These are phyloP conservation scores for Ectemnius continuus DNA, from an alignment of 2,888 invertebrate genomes.

Conservation along the genomic window DNA sequence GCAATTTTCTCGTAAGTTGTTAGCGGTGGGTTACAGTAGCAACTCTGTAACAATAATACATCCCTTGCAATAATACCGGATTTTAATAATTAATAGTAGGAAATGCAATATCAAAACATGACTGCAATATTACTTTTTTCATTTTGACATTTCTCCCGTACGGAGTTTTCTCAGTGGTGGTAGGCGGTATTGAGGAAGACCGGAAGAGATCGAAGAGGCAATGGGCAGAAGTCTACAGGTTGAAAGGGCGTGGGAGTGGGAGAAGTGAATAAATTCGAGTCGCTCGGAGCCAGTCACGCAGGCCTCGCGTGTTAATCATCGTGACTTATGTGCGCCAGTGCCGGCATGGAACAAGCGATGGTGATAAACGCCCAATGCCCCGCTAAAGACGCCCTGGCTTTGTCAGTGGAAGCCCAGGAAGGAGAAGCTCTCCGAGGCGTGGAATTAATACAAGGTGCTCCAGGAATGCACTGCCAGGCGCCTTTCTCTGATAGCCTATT, in stretches of 20 bases:
- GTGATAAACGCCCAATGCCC: constrained; percentile 63
- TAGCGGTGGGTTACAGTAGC: no score
- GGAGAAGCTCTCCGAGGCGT: constrained; percentile 51
- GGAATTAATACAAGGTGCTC: constrained; percentile 66
- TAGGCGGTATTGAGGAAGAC: background rate
- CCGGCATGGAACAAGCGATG: constrained; percentile 59
- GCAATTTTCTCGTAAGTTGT: no score
- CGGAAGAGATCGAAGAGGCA: background rate
- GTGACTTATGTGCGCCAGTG: constrained; percentile 69
- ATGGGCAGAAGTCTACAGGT: constrained; percentile 30
- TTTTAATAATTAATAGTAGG: no score
- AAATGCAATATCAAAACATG: no score
- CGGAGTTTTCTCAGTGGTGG: no score
- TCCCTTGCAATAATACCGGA: no score
- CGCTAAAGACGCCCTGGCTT: constrained; percentile 26
- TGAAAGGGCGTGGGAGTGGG: constrained; percentile 34
- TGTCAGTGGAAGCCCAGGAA: constrained; percentile 27
- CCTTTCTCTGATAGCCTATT: no score
- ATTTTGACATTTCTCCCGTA: no score
- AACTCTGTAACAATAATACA: no score
- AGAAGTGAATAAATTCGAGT: constrained; percentile 67
- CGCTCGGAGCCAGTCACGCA: constrained; percentile 70
- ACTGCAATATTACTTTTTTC: no score
- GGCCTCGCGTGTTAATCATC: constrained; percentile 72
- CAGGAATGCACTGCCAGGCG: no score